Conservation (phyloP, 2,797 vertebrate genomes). For the Bradypus variegatus region DNA sequence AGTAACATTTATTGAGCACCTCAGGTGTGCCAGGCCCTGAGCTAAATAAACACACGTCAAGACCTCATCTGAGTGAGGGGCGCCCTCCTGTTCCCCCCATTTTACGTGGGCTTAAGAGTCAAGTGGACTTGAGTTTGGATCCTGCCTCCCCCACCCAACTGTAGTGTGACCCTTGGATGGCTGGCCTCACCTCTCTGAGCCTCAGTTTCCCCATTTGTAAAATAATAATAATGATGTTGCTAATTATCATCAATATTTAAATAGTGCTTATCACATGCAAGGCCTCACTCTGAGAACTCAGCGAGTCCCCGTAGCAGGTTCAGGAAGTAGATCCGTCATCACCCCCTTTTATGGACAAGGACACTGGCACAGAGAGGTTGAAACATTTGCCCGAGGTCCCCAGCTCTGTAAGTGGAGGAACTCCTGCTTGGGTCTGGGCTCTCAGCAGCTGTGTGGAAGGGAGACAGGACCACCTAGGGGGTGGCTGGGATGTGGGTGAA, state of each 20-base stretch:
- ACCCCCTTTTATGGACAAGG: not conserved
- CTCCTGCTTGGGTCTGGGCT: not conserved
- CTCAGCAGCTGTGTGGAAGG: not conserved
- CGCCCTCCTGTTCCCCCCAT: not conserved
- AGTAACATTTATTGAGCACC: conserved; percentile 6
- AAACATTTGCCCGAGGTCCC: not conserved
- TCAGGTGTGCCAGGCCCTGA: not conserved
- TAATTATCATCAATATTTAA: not conserved
- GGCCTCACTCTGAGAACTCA: not conserved
- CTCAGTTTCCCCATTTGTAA: not conserved
- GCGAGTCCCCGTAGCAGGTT: not conserved
- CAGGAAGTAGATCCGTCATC: not conserved
- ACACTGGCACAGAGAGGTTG: not conserved
- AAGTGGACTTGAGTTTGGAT: not conserved
- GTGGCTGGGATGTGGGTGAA: not conserved
- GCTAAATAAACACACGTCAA: conserved; percentile 24
- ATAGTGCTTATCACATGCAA: not conserved
- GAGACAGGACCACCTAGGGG: not conserved
- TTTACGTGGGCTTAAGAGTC: not conserved
- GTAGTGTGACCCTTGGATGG: no score
- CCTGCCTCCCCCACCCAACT: not conserved
- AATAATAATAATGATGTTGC: not conserved
- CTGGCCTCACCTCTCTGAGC: not conserved
- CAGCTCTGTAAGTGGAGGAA: not conserved
- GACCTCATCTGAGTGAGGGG: conserved; percentile 1